Evolutionary conservation across 2,797 vertebrate species (phyloP).

Genomic region (Anguilla megastoma): DNA sequence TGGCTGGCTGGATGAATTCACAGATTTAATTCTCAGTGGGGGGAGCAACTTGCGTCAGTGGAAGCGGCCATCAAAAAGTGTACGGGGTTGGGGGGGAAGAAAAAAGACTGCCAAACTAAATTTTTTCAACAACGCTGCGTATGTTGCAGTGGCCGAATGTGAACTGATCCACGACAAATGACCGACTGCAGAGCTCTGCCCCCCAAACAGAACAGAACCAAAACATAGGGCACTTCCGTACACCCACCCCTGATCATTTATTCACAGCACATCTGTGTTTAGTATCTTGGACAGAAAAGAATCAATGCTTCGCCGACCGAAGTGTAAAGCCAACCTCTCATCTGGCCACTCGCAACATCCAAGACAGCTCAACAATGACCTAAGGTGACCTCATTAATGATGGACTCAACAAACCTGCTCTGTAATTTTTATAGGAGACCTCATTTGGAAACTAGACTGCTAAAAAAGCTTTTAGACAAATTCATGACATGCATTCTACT

Average conservation of each 20-base stretch:
- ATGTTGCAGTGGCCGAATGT: neutral
- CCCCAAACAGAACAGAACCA: neutral
- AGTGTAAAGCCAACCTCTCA: neutral
- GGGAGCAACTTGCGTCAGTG: neutral
- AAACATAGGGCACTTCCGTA: neutral
- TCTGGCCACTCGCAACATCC: neutral
- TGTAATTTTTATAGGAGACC: too few species aligned
- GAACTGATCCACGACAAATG: neutral
- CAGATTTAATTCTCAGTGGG: slow-evolving; percentile 27
- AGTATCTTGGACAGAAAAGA: neutral
- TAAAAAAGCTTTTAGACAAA: neutral
- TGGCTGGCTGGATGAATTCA: slow-evolving; percentile 22
- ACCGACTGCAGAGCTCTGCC: neutral
- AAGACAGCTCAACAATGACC: neutral
- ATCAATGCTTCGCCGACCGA: too few species aligned
- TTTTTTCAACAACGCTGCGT: neutral
- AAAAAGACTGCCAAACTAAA: neutral
- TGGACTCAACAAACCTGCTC: neutral
- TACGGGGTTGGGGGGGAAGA: neutral
- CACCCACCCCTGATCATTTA: neutral
- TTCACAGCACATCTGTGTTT: neutral
- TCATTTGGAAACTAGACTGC: too few species aligned
- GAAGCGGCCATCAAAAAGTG: neutral
- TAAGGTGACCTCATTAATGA: neutral
- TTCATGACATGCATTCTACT: neutral